These are phyloP conservation scores for Porites lobata DNA, from an alignment of 92 coral and sea anemone species.

Conservation along the genomic window DNA sequence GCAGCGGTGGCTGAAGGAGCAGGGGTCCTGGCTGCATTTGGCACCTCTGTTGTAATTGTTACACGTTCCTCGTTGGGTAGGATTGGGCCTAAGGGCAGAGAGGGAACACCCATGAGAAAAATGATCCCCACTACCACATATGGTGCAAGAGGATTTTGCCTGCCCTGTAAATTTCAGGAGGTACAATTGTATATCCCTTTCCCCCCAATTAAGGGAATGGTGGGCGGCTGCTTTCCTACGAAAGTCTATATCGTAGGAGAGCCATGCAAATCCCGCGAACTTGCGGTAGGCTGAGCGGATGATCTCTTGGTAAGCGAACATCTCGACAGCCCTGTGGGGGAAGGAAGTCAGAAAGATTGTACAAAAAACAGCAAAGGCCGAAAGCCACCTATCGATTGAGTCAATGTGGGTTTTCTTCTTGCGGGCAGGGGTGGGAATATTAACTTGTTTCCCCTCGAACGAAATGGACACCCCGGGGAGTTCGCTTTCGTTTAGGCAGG, in stretches of 20 bases:
- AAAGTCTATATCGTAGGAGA: neutral
- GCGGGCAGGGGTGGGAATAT: neutral
- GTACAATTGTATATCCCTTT: neutral
- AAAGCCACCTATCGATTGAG: neutral
- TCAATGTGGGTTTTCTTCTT: neutral
- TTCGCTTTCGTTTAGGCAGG: neutral
- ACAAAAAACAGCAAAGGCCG: slow-evolving; percentile 1
- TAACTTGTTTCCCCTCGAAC: neutral
- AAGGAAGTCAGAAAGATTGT: neutral
- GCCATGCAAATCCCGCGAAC: slow-evolving; percentile 13
- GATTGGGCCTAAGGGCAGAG: neutral
- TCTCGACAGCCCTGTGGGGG: slow-evolving; percentile 1
- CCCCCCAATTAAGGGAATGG: neutral
- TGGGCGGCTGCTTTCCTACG: neutral
- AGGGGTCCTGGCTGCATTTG: too few relatives aligned
- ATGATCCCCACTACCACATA: slow-evolving; percentile 13
- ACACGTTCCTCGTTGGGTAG: too few relatives aligned
- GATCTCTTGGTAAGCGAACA: slow-evolving; percentile 11
- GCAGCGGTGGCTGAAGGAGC: too few relatives aligned
- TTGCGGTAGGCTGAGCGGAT: neutral
- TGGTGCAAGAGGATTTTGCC: neutral
- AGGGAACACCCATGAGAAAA: neutral
- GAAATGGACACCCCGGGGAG: neutral
- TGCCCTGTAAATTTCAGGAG: slow-evolving; percentile 8
- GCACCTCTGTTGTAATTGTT: too few relatives aligned